phyloP scores from a whole-genome alignment of 1,140 invertebrate species.

The Plodia interpunctella region DNA sequence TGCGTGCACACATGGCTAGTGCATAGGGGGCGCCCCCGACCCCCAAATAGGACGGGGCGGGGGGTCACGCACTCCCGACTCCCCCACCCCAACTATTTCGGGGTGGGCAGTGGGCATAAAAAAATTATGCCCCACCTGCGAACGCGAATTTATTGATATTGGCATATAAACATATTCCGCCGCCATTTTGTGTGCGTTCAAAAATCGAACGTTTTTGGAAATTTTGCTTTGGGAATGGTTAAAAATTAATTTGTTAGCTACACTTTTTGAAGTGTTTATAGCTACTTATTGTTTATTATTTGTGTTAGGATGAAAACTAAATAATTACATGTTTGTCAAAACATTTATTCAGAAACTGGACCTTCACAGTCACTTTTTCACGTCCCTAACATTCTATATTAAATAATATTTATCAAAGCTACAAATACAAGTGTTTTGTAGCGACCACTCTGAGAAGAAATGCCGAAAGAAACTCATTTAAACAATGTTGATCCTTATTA shows the following conservation, averaged over 20 bases:
- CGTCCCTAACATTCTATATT: too few relatives aligned
- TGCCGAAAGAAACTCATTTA: too few relatives aligned
- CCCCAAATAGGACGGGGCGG: slow-evolving; percentile 25
- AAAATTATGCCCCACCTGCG: slow-evolving; percentile 71
- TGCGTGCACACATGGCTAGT: slow-evolving; percentile 65
- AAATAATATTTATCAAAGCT: too few relatives aligned
- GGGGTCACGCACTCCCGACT: slow-evolving; percentile 53
- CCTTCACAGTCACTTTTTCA: too few relatives aligned
- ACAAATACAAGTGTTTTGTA: too few relatives aligned
- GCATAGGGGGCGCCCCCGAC: slow-evolving; percentile 27
- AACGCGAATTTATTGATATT: slow-evolving; percentile 48
- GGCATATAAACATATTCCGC: slow-evolving; percentile 42
- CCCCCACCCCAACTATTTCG: slow-evolving; percentile 58
- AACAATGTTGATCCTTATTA: too few relatives aligned
- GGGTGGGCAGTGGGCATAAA: slow-evolving; percentile 59
- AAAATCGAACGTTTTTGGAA: slow-evolving; percentile 21
- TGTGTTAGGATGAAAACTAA: too few relatives aligned
- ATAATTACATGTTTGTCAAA: too few relatives aligned
- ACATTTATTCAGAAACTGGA: too few relatives aligned
- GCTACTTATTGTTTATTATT: neutral
- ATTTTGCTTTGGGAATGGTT: slow-evolving; percentile 5
- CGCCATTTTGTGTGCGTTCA: slow-evolving; percentile 47
- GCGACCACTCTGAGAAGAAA: too few relatives aligned
- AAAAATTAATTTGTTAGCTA: too few relatives aligned
- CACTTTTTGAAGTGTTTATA: neutral